These are phyloP conservation scores for Takifugu bimaculatus DNA, from an alignment of 2,113 vertebrate species.

Conservation along the genomic window DNA sequence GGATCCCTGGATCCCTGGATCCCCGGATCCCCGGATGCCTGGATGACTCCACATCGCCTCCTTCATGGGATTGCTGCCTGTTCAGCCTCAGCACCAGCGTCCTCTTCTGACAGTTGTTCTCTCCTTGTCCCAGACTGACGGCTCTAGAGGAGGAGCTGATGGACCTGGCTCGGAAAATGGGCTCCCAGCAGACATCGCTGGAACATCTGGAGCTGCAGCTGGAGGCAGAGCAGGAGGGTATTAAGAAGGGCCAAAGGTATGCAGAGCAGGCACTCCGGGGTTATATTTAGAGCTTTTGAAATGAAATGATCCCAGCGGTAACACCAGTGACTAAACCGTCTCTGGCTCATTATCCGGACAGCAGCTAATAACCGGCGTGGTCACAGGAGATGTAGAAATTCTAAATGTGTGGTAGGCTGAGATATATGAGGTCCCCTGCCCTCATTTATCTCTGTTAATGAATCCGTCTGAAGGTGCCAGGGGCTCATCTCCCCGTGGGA, in stretches of 20 bases:
- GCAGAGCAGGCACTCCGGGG: constrained; percentile 9
- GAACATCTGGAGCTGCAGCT: constrained; percentile 82
- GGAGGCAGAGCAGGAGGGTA: constrained; percentile 61
- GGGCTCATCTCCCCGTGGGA: constrained; percentile 31
- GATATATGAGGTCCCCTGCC: constrained; percentile 31
- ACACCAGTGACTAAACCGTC: constrained; percentile 12
- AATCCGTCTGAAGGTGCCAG: constrained; percentile 47
- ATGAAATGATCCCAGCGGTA: neutral
- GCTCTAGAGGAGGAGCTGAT: constrained; percentile 82
- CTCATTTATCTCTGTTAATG: constrained; percentile 59
- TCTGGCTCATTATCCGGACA: constrained; percentile 15
- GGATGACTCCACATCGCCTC: no score
- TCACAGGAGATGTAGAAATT: constrained; percentile 48
- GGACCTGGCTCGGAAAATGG: constrained; percentile 51
- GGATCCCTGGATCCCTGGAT: no score
- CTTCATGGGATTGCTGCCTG: neutral
- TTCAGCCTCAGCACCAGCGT: neutral
- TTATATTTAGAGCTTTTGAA: constrained; percentile 1
- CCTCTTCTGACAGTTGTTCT: neutral
- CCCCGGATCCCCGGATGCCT: neutral
- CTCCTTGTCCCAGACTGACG: constrained; percentile 66
- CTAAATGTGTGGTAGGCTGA: constrained; percentile 31
- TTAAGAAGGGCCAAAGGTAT: constrained; percentile 72
- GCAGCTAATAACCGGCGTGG: constrained; percentile 26
- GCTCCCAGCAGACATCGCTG: constrained; percentile 72